Conservation (phyloP, 2,797 vertebrate genomes). For the Phalloptychus januarius region DNA sequence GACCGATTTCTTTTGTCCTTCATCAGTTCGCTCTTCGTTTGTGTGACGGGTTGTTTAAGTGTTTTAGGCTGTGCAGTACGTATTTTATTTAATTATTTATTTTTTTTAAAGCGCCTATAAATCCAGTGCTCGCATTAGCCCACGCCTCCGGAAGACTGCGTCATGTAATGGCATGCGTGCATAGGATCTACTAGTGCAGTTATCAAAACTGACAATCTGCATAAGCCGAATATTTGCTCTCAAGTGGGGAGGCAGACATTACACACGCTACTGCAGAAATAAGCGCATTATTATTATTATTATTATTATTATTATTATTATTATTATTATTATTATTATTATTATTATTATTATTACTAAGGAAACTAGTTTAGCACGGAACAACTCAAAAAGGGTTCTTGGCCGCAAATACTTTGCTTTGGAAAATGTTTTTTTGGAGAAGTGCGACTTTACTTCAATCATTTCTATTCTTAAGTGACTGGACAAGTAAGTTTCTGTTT, state of each 20-base stretch:
- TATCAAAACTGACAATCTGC: background rate
- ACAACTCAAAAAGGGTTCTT: conserved; percentile 31
- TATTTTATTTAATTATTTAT: no score
- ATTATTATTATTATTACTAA: background rate
- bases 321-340: background rate
- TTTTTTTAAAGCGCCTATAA: background rate
- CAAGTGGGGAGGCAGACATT: background rate
- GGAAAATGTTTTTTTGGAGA: conserved; percentile 65
- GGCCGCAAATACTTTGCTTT: conserved; percentile 28
- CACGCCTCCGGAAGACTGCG: background rate
- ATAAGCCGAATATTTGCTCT: no score
- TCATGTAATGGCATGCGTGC: background rate
- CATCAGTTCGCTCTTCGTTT: background rate
- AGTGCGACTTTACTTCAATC: conserved; percentile 41
- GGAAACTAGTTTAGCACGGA: background rate
- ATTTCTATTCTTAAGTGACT: conserved; percentile 52
- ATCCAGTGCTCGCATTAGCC: background rate
- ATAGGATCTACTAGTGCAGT: background rate
- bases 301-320: background rate
- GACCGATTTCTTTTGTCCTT: background rate
- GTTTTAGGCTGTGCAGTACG: background rate
- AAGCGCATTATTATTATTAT: background rate
- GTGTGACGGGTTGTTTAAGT: background rate
- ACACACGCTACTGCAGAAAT: background rate
- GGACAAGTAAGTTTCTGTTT: conserved; percentile 65